These are phyloP conservation scores for Acleris emargana DNA, from an alignment of 2,888 invertebrate species.

Conservation along the genomic window DNA sequence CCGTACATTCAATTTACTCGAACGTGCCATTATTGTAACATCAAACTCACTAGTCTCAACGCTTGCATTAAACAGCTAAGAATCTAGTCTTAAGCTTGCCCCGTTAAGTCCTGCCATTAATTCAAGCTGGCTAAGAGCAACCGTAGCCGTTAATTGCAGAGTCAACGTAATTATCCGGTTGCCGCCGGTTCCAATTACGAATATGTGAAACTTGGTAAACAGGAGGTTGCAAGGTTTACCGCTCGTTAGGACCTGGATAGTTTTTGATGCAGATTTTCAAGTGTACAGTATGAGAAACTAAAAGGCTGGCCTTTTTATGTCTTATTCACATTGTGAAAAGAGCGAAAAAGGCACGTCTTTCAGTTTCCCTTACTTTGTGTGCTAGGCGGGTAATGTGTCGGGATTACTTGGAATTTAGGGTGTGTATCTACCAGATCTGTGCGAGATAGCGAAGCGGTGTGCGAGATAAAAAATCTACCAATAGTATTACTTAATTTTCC, in stretches of 20 bases:
- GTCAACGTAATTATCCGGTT: constrained; percentile 22
- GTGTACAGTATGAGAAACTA: background rate
- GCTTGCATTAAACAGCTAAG: constrained; percentile 1
- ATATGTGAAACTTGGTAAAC: constrained; percentile 11
- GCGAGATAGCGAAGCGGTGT: no score
- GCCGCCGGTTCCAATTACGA: constrained; percentile 9
- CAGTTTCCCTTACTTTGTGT: no score
- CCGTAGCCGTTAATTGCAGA: constrained; percentile 21
- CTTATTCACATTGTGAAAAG: no score
- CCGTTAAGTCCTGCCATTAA: constrained; percentile 21
- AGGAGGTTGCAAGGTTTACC: constrained; percentile 1
- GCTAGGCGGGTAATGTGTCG: no score
- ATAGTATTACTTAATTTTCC: no score
- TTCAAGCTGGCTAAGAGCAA: background rate
- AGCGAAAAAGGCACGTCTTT: no score
- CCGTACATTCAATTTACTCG: no score
- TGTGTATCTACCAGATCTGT: no score
- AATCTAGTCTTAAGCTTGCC: constrained; percentile 1
- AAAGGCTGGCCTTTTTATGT: no score
- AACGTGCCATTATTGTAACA: no score
- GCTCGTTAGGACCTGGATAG: background rate
- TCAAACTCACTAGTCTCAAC: constrained; percentile 1
- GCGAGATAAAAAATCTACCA: no score
- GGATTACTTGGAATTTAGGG: no score
- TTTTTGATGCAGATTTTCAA: background rate